A percentile compares a stretch with the other conserved stretches of the same genome.
phyloP scores from a whole-genome alignment of 2,113 vertebrate genomes.

The Pontoporia blainvillei region DNA sequence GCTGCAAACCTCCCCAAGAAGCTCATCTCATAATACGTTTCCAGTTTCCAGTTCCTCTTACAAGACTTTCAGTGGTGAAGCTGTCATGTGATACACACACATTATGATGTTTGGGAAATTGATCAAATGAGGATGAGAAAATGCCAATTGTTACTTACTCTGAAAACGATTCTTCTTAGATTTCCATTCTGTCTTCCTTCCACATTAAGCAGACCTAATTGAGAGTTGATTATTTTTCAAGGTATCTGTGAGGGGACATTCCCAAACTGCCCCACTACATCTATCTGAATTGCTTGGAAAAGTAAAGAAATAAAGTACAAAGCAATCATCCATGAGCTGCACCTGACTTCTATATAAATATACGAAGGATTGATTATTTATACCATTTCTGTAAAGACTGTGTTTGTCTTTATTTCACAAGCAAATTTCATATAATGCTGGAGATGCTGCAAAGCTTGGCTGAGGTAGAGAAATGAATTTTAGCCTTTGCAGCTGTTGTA shows the following conservation, averaged over 20 bases:
- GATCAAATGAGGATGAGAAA: constrained; percentile 26
- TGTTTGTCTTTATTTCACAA: constrained; percentile 83
- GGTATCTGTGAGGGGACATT: not conserved
- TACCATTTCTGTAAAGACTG: constrained; percentile 70
- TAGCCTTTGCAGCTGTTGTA: constrained; percentile 75
- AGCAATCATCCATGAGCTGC: constrained; percentile 79
- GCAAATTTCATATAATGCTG: constrained; percentile 77
- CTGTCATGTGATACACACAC: not conserved
- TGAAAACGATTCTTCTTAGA: not conserved
- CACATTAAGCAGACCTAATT: not conserved
- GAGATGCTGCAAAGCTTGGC: constrained; percentile 65
- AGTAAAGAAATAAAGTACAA: constrained; percentile 76
- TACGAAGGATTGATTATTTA: constrained; percentile 82
- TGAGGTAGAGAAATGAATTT: constrained; percentile 72
- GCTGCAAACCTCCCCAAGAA: constrained; percentile 59
- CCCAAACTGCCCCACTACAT: constrained; percentile 53
- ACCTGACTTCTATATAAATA: constrained; percentile 81
- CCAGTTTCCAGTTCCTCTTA: not conserved
- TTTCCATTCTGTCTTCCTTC: not conserved
- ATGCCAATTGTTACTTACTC: not conserved
- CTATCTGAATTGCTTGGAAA: constrained; percentile 73
- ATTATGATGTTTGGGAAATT: constrained; percentile 48
- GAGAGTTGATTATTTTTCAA: constrained; percentile 32
- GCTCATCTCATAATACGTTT: constrained; percentile 52
- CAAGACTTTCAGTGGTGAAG: constrained; percentile 38